phyloP scores from a whole-genome alignment of 2,797 vertebrate species.

The Moxostoma hubbsi region DNA sequence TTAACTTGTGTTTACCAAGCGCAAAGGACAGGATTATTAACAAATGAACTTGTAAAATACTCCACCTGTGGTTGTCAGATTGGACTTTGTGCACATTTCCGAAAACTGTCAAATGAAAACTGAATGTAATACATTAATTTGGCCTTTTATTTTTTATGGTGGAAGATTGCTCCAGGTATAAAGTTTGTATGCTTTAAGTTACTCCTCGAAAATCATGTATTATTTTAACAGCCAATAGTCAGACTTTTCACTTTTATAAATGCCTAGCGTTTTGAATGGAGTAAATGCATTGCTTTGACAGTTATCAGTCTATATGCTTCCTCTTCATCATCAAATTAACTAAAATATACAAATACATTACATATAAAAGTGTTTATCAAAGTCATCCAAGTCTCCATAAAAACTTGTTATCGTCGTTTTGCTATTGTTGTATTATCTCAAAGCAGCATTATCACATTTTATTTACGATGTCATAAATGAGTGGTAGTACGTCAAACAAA shows the following conservation, averaged over 20 bases:
- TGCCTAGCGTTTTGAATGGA: no score
- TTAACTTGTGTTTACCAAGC: neutral
- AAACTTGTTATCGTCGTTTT: no score
- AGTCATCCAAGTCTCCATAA: neutral
- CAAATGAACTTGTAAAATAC: conserved; percentile 13
- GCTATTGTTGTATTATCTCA: neutral
- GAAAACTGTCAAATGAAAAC: conserved; percentile 3
- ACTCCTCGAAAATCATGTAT: no score
- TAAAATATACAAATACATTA: no score
- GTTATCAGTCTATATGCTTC: neutral
- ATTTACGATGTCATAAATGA: neutral
- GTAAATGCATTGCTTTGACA: neutral
- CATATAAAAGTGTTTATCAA: neutral
- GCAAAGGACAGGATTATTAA: conserved; percentile 1
- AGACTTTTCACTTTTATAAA: neutral
- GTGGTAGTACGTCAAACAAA: no score
- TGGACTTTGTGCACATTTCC: neutral
- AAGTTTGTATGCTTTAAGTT: neutral
- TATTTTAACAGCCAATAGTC: no score
- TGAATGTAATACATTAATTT: neutral
- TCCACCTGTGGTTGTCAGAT: neutral
- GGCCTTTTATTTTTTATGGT: neutral
- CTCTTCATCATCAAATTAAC: neutral
- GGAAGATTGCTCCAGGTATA: neutral
- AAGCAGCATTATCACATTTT: neutral